Evolutionary conservation across 1,140 invertebrate species (phyloP).

Genomic region (Rhagoletis zephyria): DNA sequence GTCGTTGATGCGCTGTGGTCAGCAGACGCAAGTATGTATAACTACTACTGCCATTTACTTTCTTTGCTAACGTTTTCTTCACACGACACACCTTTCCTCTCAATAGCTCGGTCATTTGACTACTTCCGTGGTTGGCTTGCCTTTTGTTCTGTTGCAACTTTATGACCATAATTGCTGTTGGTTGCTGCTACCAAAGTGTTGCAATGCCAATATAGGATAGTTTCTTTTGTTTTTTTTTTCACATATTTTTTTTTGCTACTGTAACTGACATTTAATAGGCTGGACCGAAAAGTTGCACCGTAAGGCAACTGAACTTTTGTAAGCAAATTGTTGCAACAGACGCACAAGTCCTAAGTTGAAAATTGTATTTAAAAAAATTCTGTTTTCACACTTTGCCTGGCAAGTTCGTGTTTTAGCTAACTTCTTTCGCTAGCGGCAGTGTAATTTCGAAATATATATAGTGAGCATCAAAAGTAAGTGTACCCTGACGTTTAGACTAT

Average conservation of each 20-base stretch:
- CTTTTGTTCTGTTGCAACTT: neutral
- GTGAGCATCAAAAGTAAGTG: too few relatives aligned
- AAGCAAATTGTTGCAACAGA: neutral
- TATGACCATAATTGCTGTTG: conserved; percentile 9
- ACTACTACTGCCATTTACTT: neutral
- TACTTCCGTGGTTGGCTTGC: neutral
- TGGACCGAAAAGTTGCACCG: neutral
- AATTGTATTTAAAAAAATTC: neutral
- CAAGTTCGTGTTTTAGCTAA: neutral
- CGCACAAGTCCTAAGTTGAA: neutral
- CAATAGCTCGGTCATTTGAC: neutral
- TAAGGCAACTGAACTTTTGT: neutral
- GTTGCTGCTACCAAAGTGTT: neutral
- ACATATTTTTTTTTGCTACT: neutral
- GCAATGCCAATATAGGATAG: too few relatives aligned
- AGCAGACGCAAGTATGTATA: neutral
- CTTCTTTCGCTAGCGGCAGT: neutral
- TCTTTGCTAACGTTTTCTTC: neutral
- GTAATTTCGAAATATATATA: too few relatives aligned
- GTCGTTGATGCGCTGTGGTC: neutral
- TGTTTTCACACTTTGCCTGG: neutral
- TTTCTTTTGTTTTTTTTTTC: neutral
- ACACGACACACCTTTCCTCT: neutral
- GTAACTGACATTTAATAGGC: too few relatives aligned
- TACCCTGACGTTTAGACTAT: too few relatives aligned